phyloP scores from a whole-genome alignment of 2,797 vertebrate species.

The Synaphobranchus kaupii region DNA sequence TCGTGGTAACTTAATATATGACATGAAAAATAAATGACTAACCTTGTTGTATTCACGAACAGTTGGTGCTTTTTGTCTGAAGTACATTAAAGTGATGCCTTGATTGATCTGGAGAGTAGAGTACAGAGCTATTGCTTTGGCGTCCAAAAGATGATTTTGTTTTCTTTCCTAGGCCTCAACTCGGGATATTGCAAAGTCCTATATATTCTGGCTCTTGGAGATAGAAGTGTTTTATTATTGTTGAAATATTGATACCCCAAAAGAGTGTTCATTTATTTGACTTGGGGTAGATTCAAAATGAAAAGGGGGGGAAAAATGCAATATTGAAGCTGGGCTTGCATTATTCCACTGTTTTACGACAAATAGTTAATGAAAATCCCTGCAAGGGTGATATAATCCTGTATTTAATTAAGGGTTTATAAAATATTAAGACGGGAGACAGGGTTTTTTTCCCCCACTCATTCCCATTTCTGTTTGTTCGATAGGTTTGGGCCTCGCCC shows the following conservation, averaged over 20 bases:
- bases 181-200: constrained; percentile 38
- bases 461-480: constrained; percentile 61
- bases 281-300: constrained; percentile 67
- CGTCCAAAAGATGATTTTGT: neutral
- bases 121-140: neutral
- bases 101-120: no score
- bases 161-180: constrained; percentile 29
- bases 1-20: neutral
- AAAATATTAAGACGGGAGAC: constrained; percentile 74
- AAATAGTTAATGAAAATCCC: constrained; percentile 79
- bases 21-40: neutral
- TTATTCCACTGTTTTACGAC: constrained; percentile 74
- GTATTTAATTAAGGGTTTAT: constrained; percentile 81
- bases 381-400: constrained; percentile 70
- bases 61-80: neutral
- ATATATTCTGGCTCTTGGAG: constrained; percentile 54
- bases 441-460: constrained; percentile 61
- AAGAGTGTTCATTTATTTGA: constrained; percentile 68
- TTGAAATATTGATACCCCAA: constrained; percentile 77
- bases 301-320: constrained; percentile 59
- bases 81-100: neutral
- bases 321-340: constrained; percentile 66
- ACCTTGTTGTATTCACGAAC: neutral
- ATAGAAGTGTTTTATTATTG: constrained; percentile 65
- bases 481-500: constrained; percentile 56